A percentile compares a stretch with the other conserved stretches of the same genome.
phyloP scores from a whole-genome alignment of 2,888 invertebrate genomes.

The Apodemia mormo region DNA sequence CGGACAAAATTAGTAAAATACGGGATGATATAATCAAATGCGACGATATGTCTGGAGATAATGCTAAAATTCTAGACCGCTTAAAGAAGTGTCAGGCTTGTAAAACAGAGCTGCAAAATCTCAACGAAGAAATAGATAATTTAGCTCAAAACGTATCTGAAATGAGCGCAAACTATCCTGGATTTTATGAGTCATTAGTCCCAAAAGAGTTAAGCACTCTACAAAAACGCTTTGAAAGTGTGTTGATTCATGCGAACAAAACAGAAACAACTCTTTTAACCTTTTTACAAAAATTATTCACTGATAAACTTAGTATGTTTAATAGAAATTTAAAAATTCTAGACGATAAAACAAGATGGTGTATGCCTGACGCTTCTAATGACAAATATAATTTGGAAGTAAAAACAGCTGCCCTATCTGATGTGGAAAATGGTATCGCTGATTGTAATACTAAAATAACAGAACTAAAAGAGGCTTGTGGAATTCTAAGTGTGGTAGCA shows the following conservation, averaged over 20 bases:
- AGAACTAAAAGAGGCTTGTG: slow-evolving; percentile 87
- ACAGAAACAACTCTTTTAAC: slow-evolving; percentile 89
- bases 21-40: slow-evolving; percentile 93
- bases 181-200: slow-evolving; percentile 88
- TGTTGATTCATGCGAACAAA: slow-evolving; percentile 90
- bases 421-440: slow-evolving; percentile 86
- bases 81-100: slow-evolving; percentile 88
- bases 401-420: slow-evolving; percentile 89
- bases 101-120: slow-evolving; percentile 86
- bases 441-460: slow-evolving; percentile 86
- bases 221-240: slow-evolving; percentile 91
- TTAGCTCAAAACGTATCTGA: slow-evolving; percentile 86
- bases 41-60: slow-evolving; percentile 94
- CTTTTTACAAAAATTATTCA: slow-evolving; percentile 93
- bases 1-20: slow-evolving; percentile 86
- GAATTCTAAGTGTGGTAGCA: slow-evolving; percentile 87
- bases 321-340: slow-evolving; percentile 90
- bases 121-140: slow-evolving; percentile 85
- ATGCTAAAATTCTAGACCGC: slow-evolving; percentile 90
- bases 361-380: slow-evolving; percentile 92
- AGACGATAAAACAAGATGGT: slow-evolving; percentile 95
- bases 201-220: slow-evolving; percentile 91
- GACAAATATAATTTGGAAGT: slow-evolving; percentile 96
- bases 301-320: slow-evolving; percentile 90
- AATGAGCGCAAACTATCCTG: slow-evolving; percentile 88